phyloP scores from a whole-genome alignment of 2,888 invertebrate genomes.

The Acleris emargana region DNA sequence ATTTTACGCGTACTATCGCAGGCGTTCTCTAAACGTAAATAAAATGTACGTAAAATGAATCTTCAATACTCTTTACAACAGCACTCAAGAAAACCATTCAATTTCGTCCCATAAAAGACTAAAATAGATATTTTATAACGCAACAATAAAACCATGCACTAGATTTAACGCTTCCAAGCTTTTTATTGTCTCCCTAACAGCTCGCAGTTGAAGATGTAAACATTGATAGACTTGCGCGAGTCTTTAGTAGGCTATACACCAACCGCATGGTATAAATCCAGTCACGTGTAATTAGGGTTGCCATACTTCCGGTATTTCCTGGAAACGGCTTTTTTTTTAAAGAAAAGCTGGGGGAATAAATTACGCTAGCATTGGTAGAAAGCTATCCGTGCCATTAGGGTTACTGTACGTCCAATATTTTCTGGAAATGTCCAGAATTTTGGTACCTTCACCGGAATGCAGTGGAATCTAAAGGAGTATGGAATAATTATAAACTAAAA shows the following conservation, averaged over 20 bases:
- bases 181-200: slow-evolving; percentile 23
- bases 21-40: neutral
- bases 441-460: too few species aligned
- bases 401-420: too few species aligned
- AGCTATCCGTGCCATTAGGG: neutral
- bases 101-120: slow-evolving; percentile 7
- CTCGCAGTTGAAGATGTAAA: slow-evolving; percentile 26
- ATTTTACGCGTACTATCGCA: too few species aligned
- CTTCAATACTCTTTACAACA: neutral
- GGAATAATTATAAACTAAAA: too few species aligned
- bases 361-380: neutral
- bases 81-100: slow-evolving; percentile 8
- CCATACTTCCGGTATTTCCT: too few species aligned
- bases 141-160: slow-evolving; percentile 10
- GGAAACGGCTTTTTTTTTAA: too few species aligned
- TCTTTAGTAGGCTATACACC: slow-evolving; percentile 5
- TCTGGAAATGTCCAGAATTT: too few species aligned
- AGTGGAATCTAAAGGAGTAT: too few species aligned
- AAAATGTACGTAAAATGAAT: neutral
- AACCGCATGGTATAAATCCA: slow-evolving; percentile 3
- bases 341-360: too few species aligned
- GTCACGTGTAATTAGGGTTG: too few species aligned
- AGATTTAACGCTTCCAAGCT: slow-evolving; percentile 18
- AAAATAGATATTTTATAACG: slow-evolving; percentile 6
- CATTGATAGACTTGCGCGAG: slow-evolving; percentile 16